Evolutionary conservation across 2,113 vertebrate genomes (phyloP), one percentile per base, ranked within the genome.

Genomic region (Chaetops frenatus): DNA sequence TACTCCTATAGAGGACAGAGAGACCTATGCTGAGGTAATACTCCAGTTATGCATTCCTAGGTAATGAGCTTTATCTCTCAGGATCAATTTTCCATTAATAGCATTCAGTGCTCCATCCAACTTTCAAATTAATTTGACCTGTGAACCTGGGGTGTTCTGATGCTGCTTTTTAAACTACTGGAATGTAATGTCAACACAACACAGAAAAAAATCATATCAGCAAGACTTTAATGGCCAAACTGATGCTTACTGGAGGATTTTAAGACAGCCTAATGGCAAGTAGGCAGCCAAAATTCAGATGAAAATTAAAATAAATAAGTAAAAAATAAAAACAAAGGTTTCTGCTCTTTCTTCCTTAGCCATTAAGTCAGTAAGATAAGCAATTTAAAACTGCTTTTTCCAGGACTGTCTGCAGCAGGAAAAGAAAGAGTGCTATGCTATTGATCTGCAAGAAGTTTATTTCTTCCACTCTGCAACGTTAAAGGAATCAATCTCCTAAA

Each of bases 401-500:
- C 91, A 94, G 87, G 58, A 93, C 27, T 72, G 53, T 89, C 54
- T 83, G 48, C 94, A 54, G 77, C n/a, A 81, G 66, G 81, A 44
- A 35, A 80, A 79, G 58, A 86, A 85, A 94, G 40, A 79, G 25
- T 69, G 25, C 65, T 38, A 17, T 36, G 31, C 54, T 94, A 98
- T 95, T 94, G 96, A 98, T 96, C 85, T 67, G 29, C 40, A 79
- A 92, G 65, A 90, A 96, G 72, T 95, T 96, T 97, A 95, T 97
- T 97, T 97, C 72, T 97, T 96, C 83, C 76, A 94, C 83, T 95
- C 86, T 67, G 31, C 83, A 94, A 90, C 73, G 92, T 89, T 94
- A 94, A 95, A 97, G 92, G 70, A 97, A 97, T 98, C 96, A 97
- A 97, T 97, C 85, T 90, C 89, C 96, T 94, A 96, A 97, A 90